Conservation (phyloP, 1,140 invertebrate species). For the Drosophila truncata region DNA sequence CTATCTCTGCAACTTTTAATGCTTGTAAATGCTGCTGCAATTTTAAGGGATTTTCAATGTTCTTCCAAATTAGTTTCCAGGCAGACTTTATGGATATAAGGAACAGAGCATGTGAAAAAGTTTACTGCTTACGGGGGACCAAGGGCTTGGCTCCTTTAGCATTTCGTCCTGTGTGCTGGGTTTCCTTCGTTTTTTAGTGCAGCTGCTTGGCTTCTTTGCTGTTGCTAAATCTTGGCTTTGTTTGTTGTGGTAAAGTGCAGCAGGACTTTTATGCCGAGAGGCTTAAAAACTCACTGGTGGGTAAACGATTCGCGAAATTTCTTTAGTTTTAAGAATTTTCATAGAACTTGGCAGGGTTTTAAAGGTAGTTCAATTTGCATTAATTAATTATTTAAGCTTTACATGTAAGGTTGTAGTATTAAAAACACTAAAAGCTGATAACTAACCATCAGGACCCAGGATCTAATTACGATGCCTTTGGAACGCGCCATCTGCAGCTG, state of each 20-base stretch:
- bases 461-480: background rate
- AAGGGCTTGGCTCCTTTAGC: background rate
- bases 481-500: slow-evolving; percentile 19
- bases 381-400: background rate
- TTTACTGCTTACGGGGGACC: slow-evolving; percentile 54
- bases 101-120: slow-evolving; percentile 51
- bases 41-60: slow-evolving; percentile 77
- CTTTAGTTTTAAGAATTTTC: background rate
- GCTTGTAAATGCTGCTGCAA: slow-evolving; percentile 30
- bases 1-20: background rate
- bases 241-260: slow-evolving; percentile 26
- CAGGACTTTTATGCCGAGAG: slow-evolving; percentile 3
- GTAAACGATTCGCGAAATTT: slow-evolving; percentile 2
- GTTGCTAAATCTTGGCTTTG: slow-evolving; percentile 14
- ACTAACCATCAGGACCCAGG: background rate
- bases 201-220: slow-evolving; percentile 31
- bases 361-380: background rate
- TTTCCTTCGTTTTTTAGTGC: slow-evolving; percentile 6
- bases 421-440: background rate
- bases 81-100: slow-evolving; percentile 25
- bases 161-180: background rate
- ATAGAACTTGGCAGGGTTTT: background rate
- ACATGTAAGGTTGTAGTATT: background rate
- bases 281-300: slow-evolving; percentile 12
- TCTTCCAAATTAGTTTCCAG: slow-evolving; percentile 76